Evolutionary conservation across 2,797 vertebrate species (phyloP).

Genomic region (Typhlichthys subterraneus): DNA sequence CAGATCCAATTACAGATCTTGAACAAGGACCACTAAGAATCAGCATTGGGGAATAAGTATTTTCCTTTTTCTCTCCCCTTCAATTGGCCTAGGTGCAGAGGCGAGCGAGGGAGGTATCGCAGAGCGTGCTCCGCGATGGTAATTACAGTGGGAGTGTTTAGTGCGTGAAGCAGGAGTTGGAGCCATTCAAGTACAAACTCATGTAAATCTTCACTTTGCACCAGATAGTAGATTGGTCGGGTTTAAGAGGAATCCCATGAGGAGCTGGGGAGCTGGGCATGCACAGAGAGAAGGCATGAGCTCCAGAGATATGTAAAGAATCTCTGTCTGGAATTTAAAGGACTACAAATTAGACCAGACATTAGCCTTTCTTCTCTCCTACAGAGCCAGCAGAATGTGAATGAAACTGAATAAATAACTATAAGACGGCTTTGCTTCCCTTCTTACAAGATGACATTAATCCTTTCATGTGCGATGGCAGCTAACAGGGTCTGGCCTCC

Average conservation of each 20-base stretch:
- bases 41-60: constrained; percentile 92
- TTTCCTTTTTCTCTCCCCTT: constrained; percentile 83
- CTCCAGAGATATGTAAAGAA: constrained; percentile 99
- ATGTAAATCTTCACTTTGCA: constrained; percentile 94
- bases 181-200: constrained; percentile 96
- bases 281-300: constrained; percentile 86
- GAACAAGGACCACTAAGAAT: constrained; percentile 96
- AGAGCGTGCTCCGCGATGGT: constrained; percentile 89
- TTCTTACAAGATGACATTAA: constrained; percentile 99
- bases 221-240: constrained; percentile 99
- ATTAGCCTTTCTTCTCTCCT: constrained; percentile 87
- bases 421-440: constrained; percentile 93
- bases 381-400: constrained; percentile 88
- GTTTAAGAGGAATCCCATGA: constrained; percentile 96
- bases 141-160: constrained; percentile 99
- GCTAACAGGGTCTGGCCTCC: constrained; percentile 93
- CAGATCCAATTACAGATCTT: constrained; percentile 99
- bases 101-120: constrained; percentile 84
- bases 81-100: constrained; percentile 91
- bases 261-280: constrained; percentile 85
- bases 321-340: constrained; percentile 99
- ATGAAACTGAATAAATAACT: constrained; percentile 99
- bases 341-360: constrained; percentile 99
- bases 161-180: constrained; percentile 95
- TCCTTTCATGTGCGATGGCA: constrained; percentile 99